phyloP scores from a whole-genome alignment of 2,113 vertebrate species.

The Zingel zingel region DNA sequence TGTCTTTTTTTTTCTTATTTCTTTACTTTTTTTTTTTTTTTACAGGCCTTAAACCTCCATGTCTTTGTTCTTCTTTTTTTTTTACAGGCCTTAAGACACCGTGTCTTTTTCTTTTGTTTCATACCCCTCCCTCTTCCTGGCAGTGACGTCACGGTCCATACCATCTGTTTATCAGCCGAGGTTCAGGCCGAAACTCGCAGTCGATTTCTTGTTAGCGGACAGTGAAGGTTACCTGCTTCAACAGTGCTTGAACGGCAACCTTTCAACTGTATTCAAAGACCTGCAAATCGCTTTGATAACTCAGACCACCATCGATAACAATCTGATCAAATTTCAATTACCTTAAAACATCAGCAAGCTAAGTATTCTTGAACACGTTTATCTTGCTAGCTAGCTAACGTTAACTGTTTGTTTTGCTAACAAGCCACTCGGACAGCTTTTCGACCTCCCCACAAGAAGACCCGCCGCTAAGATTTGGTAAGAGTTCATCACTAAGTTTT shows the following conservation, averaged over 20 bases:
- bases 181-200: fast-evolving
- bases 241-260: slow-evolving; percentile 94
- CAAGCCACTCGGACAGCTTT: not conserved
- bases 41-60: no score
- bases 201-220: slow-evolving; percentile 55
- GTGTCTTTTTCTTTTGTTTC: no score
- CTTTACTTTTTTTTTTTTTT: no score
- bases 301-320: not conserved
- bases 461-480: slow-evolving; percentile 30
- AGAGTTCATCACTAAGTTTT: not conserved
- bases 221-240: slow-evolving; percentile 89
- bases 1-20: no score
- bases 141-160: slow-evolving; percentile 35
- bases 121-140: not conserved
- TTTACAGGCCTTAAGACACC: no score
- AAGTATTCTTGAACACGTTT: not conserved
- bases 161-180: not conserved
- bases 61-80: no score
- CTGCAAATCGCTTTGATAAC: not conserved
- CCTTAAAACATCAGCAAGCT: not conserved
- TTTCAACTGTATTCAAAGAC: slow-evolving; percentile 64
- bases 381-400: slow-evolving; percentile 34
- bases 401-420: slow-evolving; percentile 50
- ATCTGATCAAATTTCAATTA: not conserved
- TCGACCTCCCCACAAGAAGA: slow-evolving; percentile 44